Evolutionary conservation across 2,888 invertebrate genomes (phyloP).

Genomic region (Barypeithes pellucidus): DNA sequence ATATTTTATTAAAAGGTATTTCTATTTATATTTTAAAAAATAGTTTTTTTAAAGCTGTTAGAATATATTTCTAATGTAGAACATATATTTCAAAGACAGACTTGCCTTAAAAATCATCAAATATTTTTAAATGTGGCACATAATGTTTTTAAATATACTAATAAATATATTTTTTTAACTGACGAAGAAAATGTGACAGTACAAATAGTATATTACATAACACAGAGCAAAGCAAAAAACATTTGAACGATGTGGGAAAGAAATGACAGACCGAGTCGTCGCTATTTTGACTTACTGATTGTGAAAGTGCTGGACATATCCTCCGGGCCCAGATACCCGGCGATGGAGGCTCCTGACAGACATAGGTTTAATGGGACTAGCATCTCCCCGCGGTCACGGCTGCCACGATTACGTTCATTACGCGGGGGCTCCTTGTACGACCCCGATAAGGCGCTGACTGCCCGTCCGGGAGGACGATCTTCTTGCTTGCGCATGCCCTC

Average conservation of each 20-base stretch:
- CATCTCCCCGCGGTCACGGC: constrained; percentile 69
- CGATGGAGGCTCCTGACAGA: constrained; percentile 72
- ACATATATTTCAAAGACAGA: no score
- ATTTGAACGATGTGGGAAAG: constrained; percentile 6
- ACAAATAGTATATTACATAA: constrained; percentile 16
- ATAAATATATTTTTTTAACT: background rate
- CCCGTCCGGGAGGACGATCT: constrained; percentile 43
- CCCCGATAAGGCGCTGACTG: constrained; percentile 68
- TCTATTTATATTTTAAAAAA: background rate
- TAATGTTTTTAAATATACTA: background rate
- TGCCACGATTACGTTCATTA: constrained; percentile 27
- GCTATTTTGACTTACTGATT: constrained; percentile 68
- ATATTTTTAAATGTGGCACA: background rate
- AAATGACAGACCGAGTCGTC: background rate
- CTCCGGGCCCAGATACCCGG: constrained; percentile 72
- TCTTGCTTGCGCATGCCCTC: constrained; percentile 23
- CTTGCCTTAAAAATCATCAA: background rate
- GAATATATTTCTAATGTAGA: no score
- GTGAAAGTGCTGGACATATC: constrained; percentile 71
- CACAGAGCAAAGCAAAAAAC: constrained; percentile 21
- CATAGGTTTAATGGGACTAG: constrained; percentile 68
- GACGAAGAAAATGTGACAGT: no score
- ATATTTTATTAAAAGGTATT: no score
- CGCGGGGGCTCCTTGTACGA: constrained; percentile 60
- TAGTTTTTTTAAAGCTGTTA: background rate